Evolutionary conservation across 2,113 vertebrate species (phyloP), one percentile per base, ranked within the genome.

Genomic region (Verasper variegatus): DNA sequence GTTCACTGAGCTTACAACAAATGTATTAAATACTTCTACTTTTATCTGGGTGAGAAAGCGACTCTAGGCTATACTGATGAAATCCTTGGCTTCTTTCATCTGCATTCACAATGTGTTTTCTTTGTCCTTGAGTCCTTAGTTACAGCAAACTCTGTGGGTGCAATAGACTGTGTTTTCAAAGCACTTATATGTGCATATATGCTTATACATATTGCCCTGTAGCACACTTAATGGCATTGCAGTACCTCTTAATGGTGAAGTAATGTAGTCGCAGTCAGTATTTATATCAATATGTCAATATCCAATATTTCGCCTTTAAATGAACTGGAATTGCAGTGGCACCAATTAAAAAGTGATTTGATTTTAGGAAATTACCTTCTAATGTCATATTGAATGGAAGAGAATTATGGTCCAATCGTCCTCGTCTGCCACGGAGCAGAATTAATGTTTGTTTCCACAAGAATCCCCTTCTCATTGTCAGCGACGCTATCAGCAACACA

Each of bases 221-320:
- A 52, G 15, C 60, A 23, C 47, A 20, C 57, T 55, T 64, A 84
- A 71, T 54, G 21, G 52, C 37, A 23, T 14, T 51, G 13, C 27
- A 37, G 14, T 27, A 24, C 8, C 35, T 69, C 21, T 56, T 64
- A 66, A 78, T 79, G 56, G 74, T 23, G 17, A 26, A 24, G 40
- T 20, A 55, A 74, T 45, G 13, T 42, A 21, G 49, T 21, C 52
- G 21, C 23, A 51, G 78, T 88, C 79, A 87, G 76, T 84, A 79
- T 84, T 82, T 77, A 42, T 47, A 71, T 72, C 62, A n/a, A n/a
- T n/a, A n/a, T n/a, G n/a, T n/a, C n/a, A n/a, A 42, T 47, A 71
- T 72, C 62, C 14, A 31, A 54, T 60, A 23, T 51, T 20, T 49
- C 47, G 2, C 68, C 23, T 75, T 73, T 71, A 21, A 31, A 67